Evolutionary conservation across 2,888 invertebrate genomes (phyloP), one percentile per base, ranked within the genome.

Genomic region (Oscheius sp.): DNA sequence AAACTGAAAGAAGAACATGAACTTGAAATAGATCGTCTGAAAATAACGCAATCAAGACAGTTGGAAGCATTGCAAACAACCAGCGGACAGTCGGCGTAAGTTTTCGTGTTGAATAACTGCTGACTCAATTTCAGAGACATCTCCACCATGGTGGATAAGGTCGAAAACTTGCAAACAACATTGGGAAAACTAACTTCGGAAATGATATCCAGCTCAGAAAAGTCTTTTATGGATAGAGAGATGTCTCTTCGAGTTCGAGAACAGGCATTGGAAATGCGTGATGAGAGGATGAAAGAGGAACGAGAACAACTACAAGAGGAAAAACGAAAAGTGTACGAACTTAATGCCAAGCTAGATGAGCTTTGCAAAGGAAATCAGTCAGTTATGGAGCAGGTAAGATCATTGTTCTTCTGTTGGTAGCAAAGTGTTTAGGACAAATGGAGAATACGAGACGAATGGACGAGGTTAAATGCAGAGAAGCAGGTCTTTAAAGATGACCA

Each of bases 401-500:
- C 21, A 21, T 21, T 21, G 21, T 21, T 47, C 5, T 55, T 10
- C 11, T 42, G 2, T 37, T 53, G 1, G 60, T 51, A 11, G 33
- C 4, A 11, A 59, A 33, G 2, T 55, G 3, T 80, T 42, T 32
- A 84, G 82, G 84, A 82, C 48, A 84, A 81, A 73, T 84, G 80
- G 79, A 77, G 78, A 47, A 70, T 77, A 9, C 74, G 76, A 29
- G 84, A 84, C 21, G 81, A 82, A 47, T 82, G 81, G 80, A 74
- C 77, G 42, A 57, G 78, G 4, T 72, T 84, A 32, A 74, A 73
- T 42, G 77, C 79, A 9, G 84, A 84, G 63, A 71, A 73, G 33
- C 73, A 81, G 50, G 55, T 82, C 0, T 84, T 81, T 74, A 77
- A 80, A 66, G 79, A 82, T 10, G 82, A 82, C 58, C 84, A 84